Conservation (phyloP, 2,888 invertebrate genomes). For the Plemyria rubiginata region DNA sequence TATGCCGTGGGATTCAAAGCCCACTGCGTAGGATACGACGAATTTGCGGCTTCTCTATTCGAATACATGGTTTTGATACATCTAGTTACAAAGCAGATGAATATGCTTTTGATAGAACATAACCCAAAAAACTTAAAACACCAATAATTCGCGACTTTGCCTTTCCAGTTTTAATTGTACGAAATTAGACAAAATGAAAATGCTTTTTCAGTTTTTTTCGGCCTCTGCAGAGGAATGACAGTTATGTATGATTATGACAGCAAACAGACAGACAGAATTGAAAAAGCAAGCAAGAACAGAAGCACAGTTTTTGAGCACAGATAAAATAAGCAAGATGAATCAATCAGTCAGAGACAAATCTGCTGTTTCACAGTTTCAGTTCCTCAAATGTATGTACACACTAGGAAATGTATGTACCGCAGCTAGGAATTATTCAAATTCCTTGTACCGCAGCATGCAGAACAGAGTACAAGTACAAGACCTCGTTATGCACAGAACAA, state of each 20-base stretch:
- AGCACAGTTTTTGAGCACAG: background rate
- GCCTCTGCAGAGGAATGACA: no score
- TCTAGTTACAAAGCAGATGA: constrained; percentile 27
- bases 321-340: background rate
- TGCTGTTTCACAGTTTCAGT: no score
- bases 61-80: constrained; percentile 76
- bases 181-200: constrained; percentile 1
- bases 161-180: constrained; percentile 4
- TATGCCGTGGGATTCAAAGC: constrained; percentile 92
- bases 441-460: no score
- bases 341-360: background rate
- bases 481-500: no score
- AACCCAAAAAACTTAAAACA: constrained; percentile 9
- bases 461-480: no score
- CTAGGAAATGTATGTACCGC: no score
- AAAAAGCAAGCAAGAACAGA: no score
- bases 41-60: constrained; percentile 84
- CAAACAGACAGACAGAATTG: no score
- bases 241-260: no score
- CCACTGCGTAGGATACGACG: constrained; percentile 90
- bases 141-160: background rate
- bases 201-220: background rate
- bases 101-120: constrained; percentile 25
- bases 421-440: no score
- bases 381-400: no score